These are phyloP conservation scores for Sminthurinus signatus DNA, from an alignment of 1,140 invertebrate genomes.

Conservation along the genomic window DNA sequence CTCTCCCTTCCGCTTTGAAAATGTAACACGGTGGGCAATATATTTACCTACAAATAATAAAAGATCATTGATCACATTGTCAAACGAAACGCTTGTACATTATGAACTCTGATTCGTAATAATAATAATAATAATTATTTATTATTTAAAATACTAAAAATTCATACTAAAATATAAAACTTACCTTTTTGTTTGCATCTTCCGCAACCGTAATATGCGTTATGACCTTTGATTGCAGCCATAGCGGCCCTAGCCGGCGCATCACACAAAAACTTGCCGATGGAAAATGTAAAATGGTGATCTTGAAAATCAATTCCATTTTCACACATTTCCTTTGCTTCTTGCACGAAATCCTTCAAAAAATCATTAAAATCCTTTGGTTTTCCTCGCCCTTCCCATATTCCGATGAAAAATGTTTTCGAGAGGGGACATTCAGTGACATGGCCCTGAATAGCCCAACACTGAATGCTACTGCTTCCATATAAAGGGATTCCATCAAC, in stretches of 20 bases:
- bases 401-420: constrained; percentile 5
- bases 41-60: background rate
- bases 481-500: background rate
- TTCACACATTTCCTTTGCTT: background rate
- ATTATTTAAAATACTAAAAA: too few species aligned
- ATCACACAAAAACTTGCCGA: background rate
- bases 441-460: background rate
- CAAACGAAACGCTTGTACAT: too few species aligned
- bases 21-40: constrained; percentile 32
- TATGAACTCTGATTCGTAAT: too few species aligned
- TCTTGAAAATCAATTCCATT: background rate
- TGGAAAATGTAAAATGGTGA: background rate
- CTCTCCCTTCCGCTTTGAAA: constrained; percentile 37
- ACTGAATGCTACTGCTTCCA: background rate
- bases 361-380: background rate
- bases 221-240: background rate
- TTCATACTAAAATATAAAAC: too few species aligned
- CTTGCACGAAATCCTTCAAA: background rate
- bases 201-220: background rate
- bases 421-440: background rate
- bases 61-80: background rate
- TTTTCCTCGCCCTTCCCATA: background rate
- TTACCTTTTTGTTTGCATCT: constrained; percentile 1
- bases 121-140: too few species aligned
- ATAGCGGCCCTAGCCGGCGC: constrained; percentile 1